Conservation (phyloP, 2,797 vertebrate species). For the Heteromormyrus szaboi region DNA sequence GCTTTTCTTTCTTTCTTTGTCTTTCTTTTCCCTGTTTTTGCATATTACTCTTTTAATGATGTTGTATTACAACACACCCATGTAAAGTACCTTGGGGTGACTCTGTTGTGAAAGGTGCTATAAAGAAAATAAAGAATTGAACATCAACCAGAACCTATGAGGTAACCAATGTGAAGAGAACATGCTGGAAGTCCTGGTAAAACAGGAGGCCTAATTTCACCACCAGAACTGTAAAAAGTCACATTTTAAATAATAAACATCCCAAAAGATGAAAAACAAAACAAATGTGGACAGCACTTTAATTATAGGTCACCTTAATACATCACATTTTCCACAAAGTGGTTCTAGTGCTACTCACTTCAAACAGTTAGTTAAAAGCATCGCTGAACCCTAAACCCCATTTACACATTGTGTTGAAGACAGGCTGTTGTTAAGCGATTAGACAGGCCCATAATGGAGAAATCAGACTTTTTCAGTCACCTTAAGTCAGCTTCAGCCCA, state of each 20-base stretch:
- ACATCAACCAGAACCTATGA: constrained; percentile 45
- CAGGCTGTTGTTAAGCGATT: background rate
- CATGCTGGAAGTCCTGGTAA: background rate
- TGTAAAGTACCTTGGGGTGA: background rate
- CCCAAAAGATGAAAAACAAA: background rate
- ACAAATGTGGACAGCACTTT: background rate
- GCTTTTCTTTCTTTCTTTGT: background rate
- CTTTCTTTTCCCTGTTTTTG: background rate
- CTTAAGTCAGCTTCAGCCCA: background rate
- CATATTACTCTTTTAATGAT: background rate
- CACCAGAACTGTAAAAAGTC: background rate
- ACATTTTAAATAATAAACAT: background rate
- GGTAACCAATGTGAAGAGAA: background rate
- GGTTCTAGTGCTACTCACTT: background rate
- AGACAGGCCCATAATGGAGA: background rate
- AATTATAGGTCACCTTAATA: background rate
- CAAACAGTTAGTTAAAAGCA: background rate
- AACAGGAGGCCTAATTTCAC: background rate
- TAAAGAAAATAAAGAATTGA: constrained; percentile 25
- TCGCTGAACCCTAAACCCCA: background rate
- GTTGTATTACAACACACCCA: background rate
- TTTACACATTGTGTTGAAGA: background rate
- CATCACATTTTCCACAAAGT: background rate
- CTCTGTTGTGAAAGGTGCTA: background rate
- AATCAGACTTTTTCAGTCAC: background rate